Evolutionary conservation across 2,888 invertebrate genomes (phyloP).

Genomic region (Penaeus monodon): DNA sequence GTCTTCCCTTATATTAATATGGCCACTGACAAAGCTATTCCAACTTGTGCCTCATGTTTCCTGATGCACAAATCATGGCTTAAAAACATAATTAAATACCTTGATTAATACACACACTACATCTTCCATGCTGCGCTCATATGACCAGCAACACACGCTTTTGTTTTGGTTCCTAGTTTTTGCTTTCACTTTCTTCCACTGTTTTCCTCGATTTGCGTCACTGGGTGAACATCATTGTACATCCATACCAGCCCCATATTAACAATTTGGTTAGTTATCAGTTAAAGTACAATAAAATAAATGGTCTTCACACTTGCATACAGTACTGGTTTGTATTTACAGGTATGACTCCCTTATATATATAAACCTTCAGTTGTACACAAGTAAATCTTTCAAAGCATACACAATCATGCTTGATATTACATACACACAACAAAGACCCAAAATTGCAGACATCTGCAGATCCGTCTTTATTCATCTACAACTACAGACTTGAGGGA

Average conservation of each 20-base stretch:
- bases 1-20: conserved; percentile 60
- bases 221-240: conserved; percentile 41
- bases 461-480: conserved; percentile 43
- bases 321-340: conserved; percentile 50
- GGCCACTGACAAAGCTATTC: conserved; percentile 57
- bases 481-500: conserved; percentile 48
- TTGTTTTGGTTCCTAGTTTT: conserved; percentile 23
- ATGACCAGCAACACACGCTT: conserved; percentile 30
- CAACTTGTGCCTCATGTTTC: conserved; percentile 39
- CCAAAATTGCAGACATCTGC: conserved; percentile 33
- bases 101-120: conserved; percentile 33
- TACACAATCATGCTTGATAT: conserved; percentile 44
- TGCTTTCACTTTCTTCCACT: conserved; percentile 21
- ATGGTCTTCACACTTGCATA: conserved; percentile 22
- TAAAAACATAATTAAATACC: conserved; percentile 49
- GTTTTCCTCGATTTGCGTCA: conserved; percentile 28
- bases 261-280: conserved; percentile 41
- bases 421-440: conserved; percentile 46
- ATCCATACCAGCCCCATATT: conserved; percentile 29
- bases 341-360: conserved; percentile 52
- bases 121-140: conserved; percentile 18
- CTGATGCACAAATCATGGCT: conserved; percentile 48
- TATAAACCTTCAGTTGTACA: conserved; percentile 60
- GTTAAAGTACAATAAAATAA: conserved; percentile 39
- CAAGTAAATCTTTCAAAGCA: conserved; percentile 31